Evolutionary conservation across 2,797 vertebrate genomes (phyloP).

Genomic region (Danio aesculapii): DNA sequence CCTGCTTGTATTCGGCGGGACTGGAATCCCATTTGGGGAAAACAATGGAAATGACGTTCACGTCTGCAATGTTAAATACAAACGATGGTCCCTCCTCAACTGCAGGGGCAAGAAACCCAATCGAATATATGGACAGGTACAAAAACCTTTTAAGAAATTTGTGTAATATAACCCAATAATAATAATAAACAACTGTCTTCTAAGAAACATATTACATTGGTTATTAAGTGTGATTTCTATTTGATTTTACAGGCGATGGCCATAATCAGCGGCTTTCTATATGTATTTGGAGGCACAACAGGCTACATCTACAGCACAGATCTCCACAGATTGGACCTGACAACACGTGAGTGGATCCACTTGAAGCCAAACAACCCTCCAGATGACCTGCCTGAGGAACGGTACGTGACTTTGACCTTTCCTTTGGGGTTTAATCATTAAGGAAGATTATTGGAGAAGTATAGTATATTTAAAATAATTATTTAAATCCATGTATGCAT

Average conservation of each 20-base stretch:
- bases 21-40: slow-evolving; percentile 96
- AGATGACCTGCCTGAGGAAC: slow-evolving; percentile 94
- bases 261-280: slow-evolving; percentile 95
- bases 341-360: slow-evolving; percentile 94
- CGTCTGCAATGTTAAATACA: slow-evolving; percentile 97
- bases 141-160: background rate
- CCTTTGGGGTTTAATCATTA: background rate
- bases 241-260: slow-evolving; percentile 77
- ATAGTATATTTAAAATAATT: no score
- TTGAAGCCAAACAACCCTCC: slow-evolving; percentile 95
- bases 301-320: slow-evolving; percentile 99
- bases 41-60: slow-evolving; percentile 97
- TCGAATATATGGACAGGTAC: slow-evolving; percentile 96
- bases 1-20: slow-evolving; percentile 96
- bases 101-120: slow-evolving; percentile 97
- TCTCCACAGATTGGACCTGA: slow-evolving; percentile 95
- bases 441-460: no score
- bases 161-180: background rate
- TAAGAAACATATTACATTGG: background rate
- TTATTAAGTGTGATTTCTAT: background rate
- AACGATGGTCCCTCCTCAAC: slow-evolving; percentile 95
- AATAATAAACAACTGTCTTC: background rate
- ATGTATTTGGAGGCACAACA: slow-evolving; percentile 97
- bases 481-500: background rate
- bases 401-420: slow-evolving; percentile 75